Evolutionary conservation across 2,888 invertebrate genomes (phyloP).

Genomic region (Apamea anceps): DNA sequence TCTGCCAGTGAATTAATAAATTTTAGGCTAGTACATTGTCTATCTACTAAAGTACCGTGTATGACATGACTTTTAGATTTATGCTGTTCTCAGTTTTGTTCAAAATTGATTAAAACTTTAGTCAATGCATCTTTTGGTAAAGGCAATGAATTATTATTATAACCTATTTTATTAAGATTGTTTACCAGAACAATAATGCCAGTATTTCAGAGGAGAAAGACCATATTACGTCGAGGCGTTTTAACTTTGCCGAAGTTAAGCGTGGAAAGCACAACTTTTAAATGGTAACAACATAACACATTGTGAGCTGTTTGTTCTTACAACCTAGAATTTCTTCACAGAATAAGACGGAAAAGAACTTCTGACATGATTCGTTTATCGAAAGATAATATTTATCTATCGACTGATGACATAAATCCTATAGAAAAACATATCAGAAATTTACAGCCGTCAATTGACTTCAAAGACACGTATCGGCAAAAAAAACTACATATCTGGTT

Average conservation of each 20-base stretch:
- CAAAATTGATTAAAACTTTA: not conserved
- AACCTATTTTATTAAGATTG: not conserved
- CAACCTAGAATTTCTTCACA: slow-evolving; percentile 9
- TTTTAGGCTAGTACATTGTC: not conserved
- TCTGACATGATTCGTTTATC: slow-evolving; percentile 1
- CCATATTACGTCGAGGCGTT: slow-evolving; percentile 9
- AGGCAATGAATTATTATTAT: not conserved
- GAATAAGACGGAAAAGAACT: not conserved
- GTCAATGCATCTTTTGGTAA: not conserved
- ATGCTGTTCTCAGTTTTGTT: not conserved
- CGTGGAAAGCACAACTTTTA: slow-evolving; percentile 17
- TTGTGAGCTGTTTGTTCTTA: not conserved
- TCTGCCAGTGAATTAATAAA: not conserved
- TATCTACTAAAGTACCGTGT: no score
- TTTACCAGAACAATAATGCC: not conserved
- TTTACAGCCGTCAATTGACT: slow-evolving; percentile 40
- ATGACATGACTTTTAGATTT: not conserved
- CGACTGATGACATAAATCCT: slow-evolving; percentile 13
- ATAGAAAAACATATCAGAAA: slow-evolving; percentile 30
- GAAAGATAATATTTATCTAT: slow-evolving; percentile 38
- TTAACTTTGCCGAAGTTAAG: slow-evolving; percentile 25
- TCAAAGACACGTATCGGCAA: slow-evolving; percentile 48
- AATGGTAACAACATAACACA: slow-evolving; percentile 27
- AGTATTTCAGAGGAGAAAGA: not conserved
- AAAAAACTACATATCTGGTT: slow-evolving; percentile 48